Evolutionary conservation across 2,113 vertebrate species (phyloP), one percentile per base, ranked within the genome.

Genomic region (Dascyllus trimaculatus): DNA sequence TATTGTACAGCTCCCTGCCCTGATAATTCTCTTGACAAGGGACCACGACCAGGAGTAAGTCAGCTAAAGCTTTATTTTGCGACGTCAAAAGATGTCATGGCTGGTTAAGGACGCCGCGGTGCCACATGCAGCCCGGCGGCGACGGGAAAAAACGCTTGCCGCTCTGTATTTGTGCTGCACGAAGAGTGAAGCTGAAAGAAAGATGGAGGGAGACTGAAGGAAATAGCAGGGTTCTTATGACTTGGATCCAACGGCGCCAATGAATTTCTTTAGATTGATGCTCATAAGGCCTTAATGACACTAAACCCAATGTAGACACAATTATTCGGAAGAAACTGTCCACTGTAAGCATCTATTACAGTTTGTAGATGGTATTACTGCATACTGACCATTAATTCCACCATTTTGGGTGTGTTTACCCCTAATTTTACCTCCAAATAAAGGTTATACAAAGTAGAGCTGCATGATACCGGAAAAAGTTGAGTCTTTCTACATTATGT

Each of bases 1-100:
- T 71, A 63, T 85, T 76, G 84, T 80, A 74, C 76, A 63, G 58
- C 65, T 71, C 51, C 63, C n/a, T 57, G 70, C 68, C 70, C 83
- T 58, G 82, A 88, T 85, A 77, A 85, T 81, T 73, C 85, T 87
- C 78, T 56, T 88, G 90, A 87, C 88, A 86, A 70, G 80, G 46
- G 78, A 78, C 75, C 53, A 63, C 58, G 26, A 63, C 51, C 70
- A 78, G 48, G 64, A 91, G 66, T 53, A 84, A 76, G 83, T 89
- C 84, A 78, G 78, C 79, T 25, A 56, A 68, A 85, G 89, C 80
- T 89, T 89, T 82, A 79, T 86, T 90, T 85, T 75, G 77, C 81
- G n/a, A 72, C 11, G 64, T 89, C 85, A 81, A 84, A 72, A 79
- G 78, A 80, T 87, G 90, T 92, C 87, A 84, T 9, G 13, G 64